Evolutionary conservation across 2,888 invertebrate genomes (phyloP).

Genomic region (Oxystoma pomonae): DNA sequence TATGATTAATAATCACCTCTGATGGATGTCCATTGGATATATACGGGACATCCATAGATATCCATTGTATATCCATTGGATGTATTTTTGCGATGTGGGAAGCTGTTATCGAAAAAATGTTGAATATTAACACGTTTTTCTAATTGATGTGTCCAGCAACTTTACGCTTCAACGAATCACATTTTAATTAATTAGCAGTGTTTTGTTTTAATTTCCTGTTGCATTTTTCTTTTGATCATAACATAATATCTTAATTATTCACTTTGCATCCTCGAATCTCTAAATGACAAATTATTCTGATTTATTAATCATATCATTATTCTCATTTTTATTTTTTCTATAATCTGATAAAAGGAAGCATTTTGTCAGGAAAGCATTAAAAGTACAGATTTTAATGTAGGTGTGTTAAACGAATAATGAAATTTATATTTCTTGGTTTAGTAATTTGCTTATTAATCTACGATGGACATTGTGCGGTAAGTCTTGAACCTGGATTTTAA

Average conservation of each 20-base stretch:
- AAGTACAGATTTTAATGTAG: background rate
- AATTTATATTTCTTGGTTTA: background rate
- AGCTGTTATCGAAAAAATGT: too few species aligned
- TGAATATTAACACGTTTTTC: too few species aligned
- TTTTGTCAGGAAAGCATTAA: background rate
- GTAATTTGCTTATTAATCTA: background rate
- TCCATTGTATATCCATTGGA: too few species aligned
- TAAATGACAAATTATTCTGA: background rate
- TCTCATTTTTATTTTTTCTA: background rate
- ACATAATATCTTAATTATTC: background rate
- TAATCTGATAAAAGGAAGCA: background rate
- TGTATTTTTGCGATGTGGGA: too few species aligned
- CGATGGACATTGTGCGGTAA: background rate
- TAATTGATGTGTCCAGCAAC: too few species aligned
- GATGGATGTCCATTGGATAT: too few species aligned
- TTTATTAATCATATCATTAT: background rate
- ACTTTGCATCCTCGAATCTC: background rate
- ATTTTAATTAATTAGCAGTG: background rate
- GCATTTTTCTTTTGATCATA: background rate
- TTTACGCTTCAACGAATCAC: background rate
- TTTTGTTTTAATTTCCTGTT: background rate
- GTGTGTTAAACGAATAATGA: background rate
- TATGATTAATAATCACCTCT: too few species aligned
- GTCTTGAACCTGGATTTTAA: too few species aligned
- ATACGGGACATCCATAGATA: too few species aligned